Evolutionary conservation across 2,888 invertebrate species (phyloP), one percentile per base, ranked within the genome.

Genomic region (Hemicrepidius hirtus): DNA sequence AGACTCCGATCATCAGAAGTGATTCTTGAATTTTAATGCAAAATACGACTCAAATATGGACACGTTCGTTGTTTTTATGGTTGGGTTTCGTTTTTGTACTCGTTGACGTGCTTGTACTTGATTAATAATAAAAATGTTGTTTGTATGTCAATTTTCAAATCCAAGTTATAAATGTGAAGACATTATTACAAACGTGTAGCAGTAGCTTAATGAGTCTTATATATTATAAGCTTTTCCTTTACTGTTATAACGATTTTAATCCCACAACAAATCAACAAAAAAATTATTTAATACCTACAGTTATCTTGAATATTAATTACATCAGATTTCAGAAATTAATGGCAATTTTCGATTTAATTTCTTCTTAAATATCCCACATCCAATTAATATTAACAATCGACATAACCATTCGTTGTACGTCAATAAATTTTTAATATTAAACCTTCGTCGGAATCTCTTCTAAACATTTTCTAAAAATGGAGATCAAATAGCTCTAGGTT

Each of bases 21-120:
- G 37, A n/a, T 57, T 57, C 57, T 57, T 57, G 57, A 57, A 57
- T 57, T 57, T 57, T 37, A 57, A 57, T 37, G 57, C 57, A 57
- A 57, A 53, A 28, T 50, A 7, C 28, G 28, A 28, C 16, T 53
- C 13, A 53, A 53, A 28, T 28, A 53, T 28, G 28, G 28, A 53
- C 53, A 53, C 53, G 53, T 53, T 10, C 7, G 16, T 18, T 18
- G 40, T 40, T 46, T 46, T 46, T 16, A 18, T 46, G 46, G 46
- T 20, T 46, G 18, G 2, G 16, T 46, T 40, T 40, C n/a, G n/a
- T 40, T 40, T 40, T 20, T 46, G 46, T 46, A 46, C 16, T n/a
- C 2, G 44, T 12, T 44, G 16, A 44, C 44, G 44, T 46, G 46
- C 20, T 18, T 13, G 40, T 16, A 18, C 18, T 18, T 46, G 13